Percentiles rank a stretch among this genome's conserved stretches.
phyloP scores from a whole-genome alignment of 2,888 invertebrate genomes.

The Agrochola macilenta region DNA sequence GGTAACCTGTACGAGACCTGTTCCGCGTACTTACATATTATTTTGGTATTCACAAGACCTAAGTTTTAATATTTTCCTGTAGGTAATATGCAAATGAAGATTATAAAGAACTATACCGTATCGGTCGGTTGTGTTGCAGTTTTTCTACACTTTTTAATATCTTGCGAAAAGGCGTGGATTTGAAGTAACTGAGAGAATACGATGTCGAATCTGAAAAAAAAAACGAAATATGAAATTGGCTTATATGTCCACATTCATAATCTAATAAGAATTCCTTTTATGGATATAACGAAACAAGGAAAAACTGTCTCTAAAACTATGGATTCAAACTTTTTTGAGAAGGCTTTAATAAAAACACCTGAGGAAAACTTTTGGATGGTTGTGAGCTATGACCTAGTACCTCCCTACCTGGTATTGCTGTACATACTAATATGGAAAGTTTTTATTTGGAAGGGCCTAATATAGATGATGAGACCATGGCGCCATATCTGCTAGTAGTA shows the following conservation, averaged over 20 bases:
- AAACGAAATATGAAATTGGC: neutral
- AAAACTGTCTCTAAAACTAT: neutral
- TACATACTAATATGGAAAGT: neutral
- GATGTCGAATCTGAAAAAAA: neutral
- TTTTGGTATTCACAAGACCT: neutral
- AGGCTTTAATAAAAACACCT: neutral
- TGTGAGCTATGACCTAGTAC: constrained; percentile 3
- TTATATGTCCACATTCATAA: neutral
- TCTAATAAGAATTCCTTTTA: neutral
- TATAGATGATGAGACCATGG: constrained; percentile 8
- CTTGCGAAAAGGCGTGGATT: neutral
- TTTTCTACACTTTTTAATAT: neutral
- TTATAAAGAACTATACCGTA: neutral
- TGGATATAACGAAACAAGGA: neutral
- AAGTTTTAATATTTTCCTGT: constrained; percentile 17
- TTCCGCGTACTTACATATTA: neutral
- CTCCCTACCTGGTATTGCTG: neutral
- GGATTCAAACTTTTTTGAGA: neutral
- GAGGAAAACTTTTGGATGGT: neutral
- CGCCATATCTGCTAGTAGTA: constrained; percentile 7
- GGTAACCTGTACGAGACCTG: neutral
- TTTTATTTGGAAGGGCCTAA: constrained; percentile 11
- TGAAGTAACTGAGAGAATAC: neutral
- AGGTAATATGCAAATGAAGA: neutral
- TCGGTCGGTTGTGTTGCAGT: neutral